phyloP scores from a whole-genome alignment of 2,888 invertebrate species.

The Drosophila kanekoi region DNA sequence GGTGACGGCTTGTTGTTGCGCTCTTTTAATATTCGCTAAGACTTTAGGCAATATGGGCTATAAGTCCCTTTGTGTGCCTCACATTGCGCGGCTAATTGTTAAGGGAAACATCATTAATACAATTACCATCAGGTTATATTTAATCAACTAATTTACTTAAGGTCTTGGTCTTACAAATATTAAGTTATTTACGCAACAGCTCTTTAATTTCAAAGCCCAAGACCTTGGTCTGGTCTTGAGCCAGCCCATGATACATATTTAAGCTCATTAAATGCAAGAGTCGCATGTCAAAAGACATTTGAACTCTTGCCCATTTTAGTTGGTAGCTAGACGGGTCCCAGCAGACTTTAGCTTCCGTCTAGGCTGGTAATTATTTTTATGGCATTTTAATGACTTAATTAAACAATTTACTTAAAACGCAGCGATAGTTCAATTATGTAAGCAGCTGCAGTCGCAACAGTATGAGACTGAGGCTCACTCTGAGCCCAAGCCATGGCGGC shows the following conservation, averaged over 20 bases:
- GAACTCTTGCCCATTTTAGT: conserved; percentile 45
- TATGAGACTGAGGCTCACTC: conserved; percentile 4
- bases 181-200: conserved; percentile 30
- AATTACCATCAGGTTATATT: conserved; percentile 2
- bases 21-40: conserved; percentile 15
- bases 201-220: conserved; percentile 18
- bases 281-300: conserved; percentile 72
- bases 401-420: conserved; percentile 73
- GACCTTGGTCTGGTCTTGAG: conserved; percentile 39
- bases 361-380: conserved; percentile 75
- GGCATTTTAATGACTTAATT: conserved; percentile 76
- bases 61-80: conserved; percentile 38
- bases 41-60: conserved; percentile 35
- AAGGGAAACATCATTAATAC: conserved; percentile 7
- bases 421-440: conserved; percentile 74
- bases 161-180: conserved; percentile 20
- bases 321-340: conserved; percentile 16
- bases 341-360: conserved; percentile 32
- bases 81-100: conserved; percentile 22
- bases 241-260: conserved; percentile 26
- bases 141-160: conserved; percentile 9
- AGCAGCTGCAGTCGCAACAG: conserved; percentile 40
- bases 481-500: background rate
- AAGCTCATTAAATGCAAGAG: conserved; percentile 46
- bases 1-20: conserved; percentile 45